These are phyloP conservation scores for Entomyzon cyanotis DNA, from an alignment of 2,113 vertebrate species.

Conservation along the genomic window DNA sequence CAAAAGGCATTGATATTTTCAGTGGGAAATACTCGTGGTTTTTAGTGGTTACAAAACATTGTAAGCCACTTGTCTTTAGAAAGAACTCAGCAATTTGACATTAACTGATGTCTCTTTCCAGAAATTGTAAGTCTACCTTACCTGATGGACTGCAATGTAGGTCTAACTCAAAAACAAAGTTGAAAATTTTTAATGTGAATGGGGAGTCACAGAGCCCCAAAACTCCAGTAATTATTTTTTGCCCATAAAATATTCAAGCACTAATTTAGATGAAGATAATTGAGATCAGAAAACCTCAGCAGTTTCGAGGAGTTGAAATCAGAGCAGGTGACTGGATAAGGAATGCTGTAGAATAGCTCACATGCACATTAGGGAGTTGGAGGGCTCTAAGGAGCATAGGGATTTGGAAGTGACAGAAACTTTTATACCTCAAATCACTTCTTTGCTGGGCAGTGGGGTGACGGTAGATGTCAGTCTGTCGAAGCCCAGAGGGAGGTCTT, in stretches of 20 bases:
- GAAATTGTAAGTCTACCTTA: constrained; percentile 13
- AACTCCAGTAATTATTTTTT: constrained; percentile 34
- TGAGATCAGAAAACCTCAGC: constrained; percentile 12
- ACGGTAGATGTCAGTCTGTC: constrained; percentile 68
- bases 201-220: constrained; percentile 19
- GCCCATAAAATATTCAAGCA: constrained; percentile 17
- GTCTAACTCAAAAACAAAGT: constrained; percentile 45
- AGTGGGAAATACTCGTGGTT: not conserved
- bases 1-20: constrained; percentile 13
- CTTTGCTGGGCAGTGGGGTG: constrained; percentile 68
- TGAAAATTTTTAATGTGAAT: not conserved
- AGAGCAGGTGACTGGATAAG: constrained; percentile 37
- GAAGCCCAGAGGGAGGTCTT: constrained; percentile 67
- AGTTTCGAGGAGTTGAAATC: constrained; percentile 40
- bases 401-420: constrained; percentile 68
- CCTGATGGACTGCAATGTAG: constrained; percentile 35
- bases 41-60: not conserved
- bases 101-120: constrained; percentile 22
- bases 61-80: constrained; percentile 42
- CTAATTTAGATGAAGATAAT: constrained; percentile 6
- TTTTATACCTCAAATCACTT: constrained; percentile 70
- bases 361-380: constrained; percentile 42
- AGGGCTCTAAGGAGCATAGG: constrained; percentile 41
- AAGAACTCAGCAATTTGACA: constrained; percentile 22
- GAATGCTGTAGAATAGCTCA: constrained; percentile 41